These are phyloP conservation scores for Iselma pallidipennis DNA, from an alignment of 2,888 invertebrate genomes.

Conservation along the genomic window DNA sequence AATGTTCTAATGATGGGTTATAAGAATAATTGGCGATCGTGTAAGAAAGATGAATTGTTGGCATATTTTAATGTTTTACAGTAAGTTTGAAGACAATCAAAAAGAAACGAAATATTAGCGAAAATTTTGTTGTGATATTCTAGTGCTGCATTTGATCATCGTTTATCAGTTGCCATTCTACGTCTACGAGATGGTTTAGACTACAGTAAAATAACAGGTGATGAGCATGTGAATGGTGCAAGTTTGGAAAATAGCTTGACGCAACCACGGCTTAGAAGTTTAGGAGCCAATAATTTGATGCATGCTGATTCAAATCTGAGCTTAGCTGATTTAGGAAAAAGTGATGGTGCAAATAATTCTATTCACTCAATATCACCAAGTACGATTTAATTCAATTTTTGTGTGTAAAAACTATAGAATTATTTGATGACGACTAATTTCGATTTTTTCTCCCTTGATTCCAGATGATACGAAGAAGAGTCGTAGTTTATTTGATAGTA, in stretches of 20 bases:
- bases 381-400: not conserved
- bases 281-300: constrained; percentile 62
- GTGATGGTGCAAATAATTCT: constrained; percentile 35
- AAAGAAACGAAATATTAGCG: not conserved
- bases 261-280: constrained; percentile 40
- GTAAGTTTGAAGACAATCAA: constrained; percentile 62
- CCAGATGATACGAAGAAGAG: constrained; percentile 14
- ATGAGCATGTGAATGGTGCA: constrained; percentile 42
- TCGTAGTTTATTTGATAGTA: constrained; percentile 15
- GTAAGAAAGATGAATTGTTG: constrained; percentile 73
- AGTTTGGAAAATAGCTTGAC: constrained; percentile 53
- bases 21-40: constrained; percentile 85
- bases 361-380: constrained; percentile 35
- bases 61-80: constrained; percentile 93
- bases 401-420: not conserved
- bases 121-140: constrained; percentile 27
- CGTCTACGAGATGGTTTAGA: constrained; percentile 86
- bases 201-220: constrained; percentile 59
- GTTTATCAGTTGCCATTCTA: constrained; percentile 87
- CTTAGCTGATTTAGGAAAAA: constrained; percentile 57
- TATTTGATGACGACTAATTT: not conserved
- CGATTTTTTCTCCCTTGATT: not conserved
- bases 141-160: constrained; percentile 91
- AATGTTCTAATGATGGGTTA: constrained; percentile 95
- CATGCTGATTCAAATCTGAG: constrained; percentile 76